phyloP scores from a whole-genome alignment of 64 coral and sea anemone genomes.

The Stichodactyla helianthus region DNA sequence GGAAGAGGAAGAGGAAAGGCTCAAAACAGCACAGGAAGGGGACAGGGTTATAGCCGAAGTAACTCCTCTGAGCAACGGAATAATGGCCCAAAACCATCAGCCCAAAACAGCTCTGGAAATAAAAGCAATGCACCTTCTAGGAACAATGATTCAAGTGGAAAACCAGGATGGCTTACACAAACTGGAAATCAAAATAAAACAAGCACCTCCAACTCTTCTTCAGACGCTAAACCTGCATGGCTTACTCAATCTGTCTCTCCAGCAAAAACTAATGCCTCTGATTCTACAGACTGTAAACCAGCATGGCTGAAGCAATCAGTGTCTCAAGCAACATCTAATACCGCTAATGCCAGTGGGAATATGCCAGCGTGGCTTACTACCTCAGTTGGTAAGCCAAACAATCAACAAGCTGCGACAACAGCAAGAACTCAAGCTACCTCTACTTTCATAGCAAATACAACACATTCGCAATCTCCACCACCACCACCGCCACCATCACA shows the following conservation, averaged over 20 bases:
- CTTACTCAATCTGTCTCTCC: background rate
- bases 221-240: background rate
- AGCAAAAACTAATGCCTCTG: background rate
- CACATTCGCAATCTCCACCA: background rate
- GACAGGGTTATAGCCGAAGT: background rate
- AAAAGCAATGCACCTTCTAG: background rate
- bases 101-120: background rate
- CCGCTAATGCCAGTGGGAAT: background rate
- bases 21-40: background rate
- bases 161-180: slow-evolving; percentile 1
- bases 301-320: background rate
- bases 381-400: background rate
- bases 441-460: background rate
- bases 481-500: background rate
- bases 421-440: background rate
- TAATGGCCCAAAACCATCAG: background rate
- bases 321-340: background rate
- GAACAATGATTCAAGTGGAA: background rate
- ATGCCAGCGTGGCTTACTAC: slow-evolving; percentile 11
- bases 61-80: background rate
- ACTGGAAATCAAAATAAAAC: background rate
- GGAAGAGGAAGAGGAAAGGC: slow-evolving; percentile 22
- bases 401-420: background rate
- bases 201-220: background rate
- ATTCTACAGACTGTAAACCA: background rate